Evolutionary conservation across 2,113 vertebrate species (phyloP).

Genomic region (Psilopogon haemacephalus): DNA sequence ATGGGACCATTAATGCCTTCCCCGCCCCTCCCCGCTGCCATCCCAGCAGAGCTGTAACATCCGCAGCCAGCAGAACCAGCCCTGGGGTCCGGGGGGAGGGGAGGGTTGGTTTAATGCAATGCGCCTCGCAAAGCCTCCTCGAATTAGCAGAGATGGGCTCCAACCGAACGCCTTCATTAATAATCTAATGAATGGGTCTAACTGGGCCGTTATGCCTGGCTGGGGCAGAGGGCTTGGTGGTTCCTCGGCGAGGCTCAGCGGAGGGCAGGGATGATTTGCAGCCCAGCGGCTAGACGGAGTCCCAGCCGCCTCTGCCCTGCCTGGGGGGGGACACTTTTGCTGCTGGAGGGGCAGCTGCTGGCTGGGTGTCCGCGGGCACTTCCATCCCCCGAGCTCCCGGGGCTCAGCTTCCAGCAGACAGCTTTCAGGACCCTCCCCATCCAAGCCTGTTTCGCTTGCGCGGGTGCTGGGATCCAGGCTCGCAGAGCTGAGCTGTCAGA

Average conservation of each 20-base stretch:
- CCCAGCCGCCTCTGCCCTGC: slow-evolving; percentile 25
- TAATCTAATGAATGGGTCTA: not conserved
- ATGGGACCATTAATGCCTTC: slow-evolving; percentile 31
- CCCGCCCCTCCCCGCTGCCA: not conserved
- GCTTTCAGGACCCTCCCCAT: not conserved
- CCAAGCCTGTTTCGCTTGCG: not conserved
- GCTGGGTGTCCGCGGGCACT: not conserved
- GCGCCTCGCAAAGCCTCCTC: not conserved
- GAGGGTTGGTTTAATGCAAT: not conserved
- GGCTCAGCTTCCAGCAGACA: not conserved
- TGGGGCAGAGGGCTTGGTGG: not conserved
- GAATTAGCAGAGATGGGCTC: slow-evolving; percentile 20
- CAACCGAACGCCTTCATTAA: slow-evolving; percentile 54
- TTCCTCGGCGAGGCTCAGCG: not conserved
- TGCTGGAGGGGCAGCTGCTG: not conserved
- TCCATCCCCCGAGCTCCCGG: not conserved
- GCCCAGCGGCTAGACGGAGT: not conserved
- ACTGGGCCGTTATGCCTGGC: not conserved
- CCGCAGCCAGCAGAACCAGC: not conserved
- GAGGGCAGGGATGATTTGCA: slow-evolving; percentile 10
- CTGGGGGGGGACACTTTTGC: not conserved
- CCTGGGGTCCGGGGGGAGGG: slow-evolving; percentile 28
- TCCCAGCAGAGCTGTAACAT: slow-evolving; percentile 16
- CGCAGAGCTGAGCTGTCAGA: not conserved
- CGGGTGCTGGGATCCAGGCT: not conserved